A percentile compares a stretch with the other conserved stretches of the same genome.
These are phyloP conservation scores for Drosophila pallidifrons DNA, from an alignment of 1,140 invertebrate species.

Conservation along the genomic window DNA sequence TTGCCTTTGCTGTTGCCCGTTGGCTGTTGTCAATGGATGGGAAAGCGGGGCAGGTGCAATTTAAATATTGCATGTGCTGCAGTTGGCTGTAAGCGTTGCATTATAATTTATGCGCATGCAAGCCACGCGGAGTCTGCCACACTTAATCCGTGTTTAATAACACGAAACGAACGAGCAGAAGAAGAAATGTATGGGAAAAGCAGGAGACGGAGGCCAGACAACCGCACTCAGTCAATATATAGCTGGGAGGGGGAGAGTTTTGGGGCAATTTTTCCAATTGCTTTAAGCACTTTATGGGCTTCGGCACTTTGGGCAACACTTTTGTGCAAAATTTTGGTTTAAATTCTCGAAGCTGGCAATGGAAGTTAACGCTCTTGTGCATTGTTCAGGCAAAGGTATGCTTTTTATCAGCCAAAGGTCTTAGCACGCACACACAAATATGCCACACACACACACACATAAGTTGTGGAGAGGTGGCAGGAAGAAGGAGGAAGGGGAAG, in stretches of 20 bases:
- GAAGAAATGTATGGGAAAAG: slow-evolving; percentile 6
- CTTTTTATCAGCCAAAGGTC: slow-evolving; percentile 79
- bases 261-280: slow-evolving; percentile 28
- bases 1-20: slow-evolving; percentile 49
- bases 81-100: slow-evolving; percentile 56
- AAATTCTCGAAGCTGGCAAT: slow-evolving; percentile 40
- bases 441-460: slow-evolving; percentile 35
- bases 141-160: slow-evolving; percentile 83
- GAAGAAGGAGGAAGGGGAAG: slow-evolving; percentile 5
- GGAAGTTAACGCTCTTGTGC: slow-evolving; percentile 62
- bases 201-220: slow-evolving; percentile 34
- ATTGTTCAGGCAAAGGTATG: slow-evolving; percentile 75
- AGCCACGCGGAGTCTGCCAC: slow-evolving; percentile 78
- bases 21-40: slow-evolving; percentile 64
- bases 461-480: not conserved
- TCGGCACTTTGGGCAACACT: slow-evolving; percentile 22
- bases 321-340: slow-evolving; percentile 33
- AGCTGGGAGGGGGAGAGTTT: not conserved
- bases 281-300: slow-evolving; percentile 64
- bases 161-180: slow-evolving; percentile 54
- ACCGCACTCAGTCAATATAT: slow-evolving; percentile 46
- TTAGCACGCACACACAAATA: slow-evolving; percentile 74
- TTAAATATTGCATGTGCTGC: slow-evolving; percentile 76
- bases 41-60: slow-evolving; percentile 52
- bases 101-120: slow-evolving; percentile 81